These are phyloP conservation scores for Entosphenus tridentatus DNA, from an alignment of 2,113 vertebrate genomes.

Conservation along the genomic window DNA sequence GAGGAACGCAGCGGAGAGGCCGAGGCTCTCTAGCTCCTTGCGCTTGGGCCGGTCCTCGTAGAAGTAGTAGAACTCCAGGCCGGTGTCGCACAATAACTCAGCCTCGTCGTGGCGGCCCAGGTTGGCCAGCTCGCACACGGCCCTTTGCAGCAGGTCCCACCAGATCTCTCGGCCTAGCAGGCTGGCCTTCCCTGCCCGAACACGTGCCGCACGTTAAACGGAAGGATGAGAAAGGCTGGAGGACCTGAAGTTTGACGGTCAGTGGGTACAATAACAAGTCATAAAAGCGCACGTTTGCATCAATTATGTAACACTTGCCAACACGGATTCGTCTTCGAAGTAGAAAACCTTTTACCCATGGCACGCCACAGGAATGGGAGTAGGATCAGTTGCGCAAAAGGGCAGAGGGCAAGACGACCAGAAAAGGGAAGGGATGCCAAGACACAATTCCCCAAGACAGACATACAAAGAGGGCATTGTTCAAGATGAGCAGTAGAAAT, in stretches of 20 bases:
- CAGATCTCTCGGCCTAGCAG: constrained; percentile 79
- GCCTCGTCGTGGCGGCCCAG: constrained; percentile 53
- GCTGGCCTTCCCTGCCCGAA: constrained; percentile 35
- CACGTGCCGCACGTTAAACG: not conserved
- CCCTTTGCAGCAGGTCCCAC: constrained; percentile 73
- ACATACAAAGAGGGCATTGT: too few relatives aligned
- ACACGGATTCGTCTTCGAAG: too few relatives aligned
- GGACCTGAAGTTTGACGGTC: not conserved
- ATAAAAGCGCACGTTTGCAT: not conserved
- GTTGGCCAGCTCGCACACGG: constrained; percentile 49
- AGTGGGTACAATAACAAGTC: not conserved
- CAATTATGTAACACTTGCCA: too few relatives aligned
- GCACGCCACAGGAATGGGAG: too few relatives aligned
- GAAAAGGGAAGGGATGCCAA: too few relatives aligned
- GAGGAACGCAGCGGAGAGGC: constrained; percentile 68
- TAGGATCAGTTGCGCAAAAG: too few relatives aligned
- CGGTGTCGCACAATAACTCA: constrained; percentile 72
- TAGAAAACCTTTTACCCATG: too few relatives aligned
- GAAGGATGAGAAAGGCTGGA: not conserved
- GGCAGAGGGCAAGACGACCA: too few relatives aligned
- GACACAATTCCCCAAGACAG: too few relatives aligned
- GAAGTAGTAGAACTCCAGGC: constrained; percentile 80
- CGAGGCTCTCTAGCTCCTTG: constrained; percentile 79
- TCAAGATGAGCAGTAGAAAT: too few relatives aligned
- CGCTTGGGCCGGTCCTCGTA: constrained; percentile 69